phyloP scores from a whole-genome alignment of 2,113 vertebrate genomes.

The Delphinapterus leucas region DNA sequence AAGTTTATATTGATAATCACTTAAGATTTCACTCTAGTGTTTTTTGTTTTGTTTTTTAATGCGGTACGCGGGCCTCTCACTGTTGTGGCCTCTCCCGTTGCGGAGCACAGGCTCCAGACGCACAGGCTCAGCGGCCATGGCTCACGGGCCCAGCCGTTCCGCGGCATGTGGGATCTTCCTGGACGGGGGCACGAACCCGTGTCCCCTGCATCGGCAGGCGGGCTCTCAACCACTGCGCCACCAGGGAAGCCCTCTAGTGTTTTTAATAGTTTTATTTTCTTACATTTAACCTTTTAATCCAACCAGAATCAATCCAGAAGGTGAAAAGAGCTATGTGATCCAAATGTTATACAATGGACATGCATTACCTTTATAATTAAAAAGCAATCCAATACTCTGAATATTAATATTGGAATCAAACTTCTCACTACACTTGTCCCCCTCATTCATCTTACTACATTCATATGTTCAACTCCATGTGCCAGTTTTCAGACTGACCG shows the following conservation, averaged over 20 bases:
- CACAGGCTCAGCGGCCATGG: too few species aligned
- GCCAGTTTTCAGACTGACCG: background rate
- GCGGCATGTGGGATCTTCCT: too few species aligned
- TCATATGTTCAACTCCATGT: background rate
- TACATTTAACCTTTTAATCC: background rate
- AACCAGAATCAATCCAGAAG: background rate
- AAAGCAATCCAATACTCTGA: background rate
- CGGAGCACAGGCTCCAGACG: too few species aligned
- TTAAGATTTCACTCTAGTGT: background rate
- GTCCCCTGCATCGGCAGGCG: too few species aligned
- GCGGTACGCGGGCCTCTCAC: too few species aligned
- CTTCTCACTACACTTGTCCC: background rate
- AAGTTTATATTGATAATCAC: background rate
- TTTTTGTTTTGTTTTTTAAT: background rate
- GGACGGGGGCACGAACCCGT: too few species aligned
- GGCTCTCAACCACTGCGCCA: too few species aligned
- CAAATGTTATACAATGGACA: background rate
- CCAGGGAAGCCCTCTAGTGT: background rate
- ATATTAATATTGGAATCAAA: background rate
- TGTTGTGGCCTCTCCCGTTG: too few species aligned
- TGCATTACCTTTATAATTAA: background rate
- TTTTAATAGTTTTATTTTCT: background rate
- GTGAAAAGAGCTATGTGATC: background rate
- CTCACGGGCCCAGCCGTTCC: too few species aligned
- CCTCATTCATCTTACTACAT: fast-evolving